Conservation (phyloP, 1,140 invertebrate species). For the Acyrthosiphon pisum region DNA sequence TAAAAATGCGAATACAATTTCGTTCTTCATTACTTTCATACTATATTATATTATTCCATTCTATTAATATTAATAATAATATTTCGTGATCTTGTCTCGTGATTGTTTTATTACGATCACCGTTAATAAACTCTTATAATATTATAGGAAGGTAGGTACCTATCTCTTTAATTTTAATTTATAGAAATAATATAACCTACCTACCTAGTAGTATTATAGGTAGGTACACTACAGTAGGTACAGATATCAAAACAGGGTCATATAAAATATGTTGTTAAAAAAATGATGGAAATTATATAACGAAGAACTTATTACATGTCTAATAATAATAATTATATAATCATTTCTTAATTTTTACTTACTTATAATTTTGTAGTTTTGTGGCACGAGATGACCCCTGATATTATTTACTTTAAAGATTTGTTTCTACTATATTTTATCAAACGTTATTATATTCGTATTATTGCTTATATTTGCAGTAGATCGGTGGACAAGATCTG, state of each 20-base stretch:
- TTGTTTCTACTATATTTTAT: not conserved
- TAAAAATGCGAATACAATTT: conserved; percentile 16
- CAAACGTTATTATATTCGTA: not conserved
- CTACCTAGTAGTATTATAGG: too few relatives aligned
- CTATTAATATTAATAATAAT: not conserved
- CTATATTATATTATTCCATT: not conserved
- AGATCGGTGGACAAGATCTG: not conserved
- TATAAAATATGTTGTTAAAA: not conserved
- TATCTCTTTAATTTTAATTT: conserved; percentile 2
- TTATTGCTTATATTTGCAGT: not conserved
- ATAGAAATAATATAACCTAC: not conserved
- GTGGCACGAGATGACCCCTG: not conserved
- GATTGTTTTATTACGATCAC: conserved; percentile 26
- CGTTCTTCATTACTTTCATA: not conserved
- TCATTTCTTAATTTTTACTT: not conserved
- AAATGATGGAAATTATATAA: not conserved
- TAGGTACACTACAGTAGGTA: too few relatives aligned
- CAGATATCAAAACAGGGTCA: not conserved
- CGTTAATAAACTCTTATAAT: not conserved
- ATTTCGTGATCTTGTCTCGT: conserved; percentile 28
- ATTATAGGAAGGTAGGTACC: too few relatives aligned
- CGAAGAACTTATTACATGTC: not conserved
- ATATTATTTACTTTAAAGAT: not conserved
- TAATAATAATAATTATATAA: not conserved
- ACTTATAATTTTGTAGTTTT: not conserved